A percentile compares a stretch with the other conserved stretches of the same genome.
phyloP scores from a whole-genome alignment of 1,140 invertebrate genomes.

The Lysiphlebus fabarum region DNA sequence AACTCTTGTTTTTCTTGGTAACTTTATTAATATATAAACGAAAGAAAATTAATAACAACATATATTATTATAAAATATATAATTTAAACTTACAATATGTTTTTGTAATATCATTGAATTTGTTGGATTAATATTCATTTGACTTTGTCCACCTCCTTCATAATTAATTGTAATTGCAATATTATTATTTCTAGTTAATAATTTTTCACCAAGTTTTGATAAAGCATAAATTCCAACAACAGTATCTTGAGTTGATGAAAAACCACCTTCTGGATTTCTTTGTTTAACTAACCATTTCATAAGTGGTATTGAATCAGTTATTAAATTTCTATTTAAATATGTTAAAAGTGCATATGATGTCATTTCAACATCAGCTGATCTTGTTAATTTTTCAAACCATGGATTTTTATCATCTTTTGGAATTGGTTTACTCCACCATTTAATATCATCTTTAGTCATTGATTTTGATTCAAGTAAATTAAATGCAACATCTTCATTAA shows the following conservation, averaged over 20 bases:
- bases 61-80: too few species aligned
- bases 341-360: slow-evolving; percentile 78
- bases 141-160: slow-evolving; percentile 58
- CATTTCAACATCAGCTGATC: slow-evolving; percentile 80
- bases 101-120: slow-evolving; percentile 77
- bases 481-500: slow-evolving; percentile 64
- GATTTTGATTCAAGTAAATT: slow-evolving; percentile 61
- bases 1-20: slow-evolving; percentile 56
- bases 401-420: slow-evolving; percentile 68
- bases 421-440: slow-evolving; percentile 70
- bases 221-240: slow-evolving; percentile 72
- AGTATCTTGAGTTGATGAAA: slow-evolving; percentile 76
- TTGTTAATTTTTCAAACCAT: slow-evolving; percentile 65
- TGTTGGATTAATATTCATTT: slow-evolving; percentile 65
- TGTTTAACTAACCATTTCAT: slow-evolving; percentile 82
- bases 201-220: slow-evolving; percentile 66
- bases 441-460: slow-evolving; percentile 55
- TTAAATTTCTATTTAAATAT: slow-evolving; percentile 64
- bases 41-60: too few species aligned
- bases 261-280: slow-evolving; percentile 78
- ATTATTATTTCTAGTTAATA: slow-evolving; percentile 56
- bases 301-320: slow-evolving; percentile 71
- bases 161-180: slow-evolving; percentile 60
- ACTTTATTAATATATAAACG: too few species aligned
- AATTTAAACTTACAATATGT: slow-evolving; percentile 57